Evolutionary conservation across 2,888 invertebrate species (phyloP).

Genomic region (Trachelus iudaicus): DNA sequence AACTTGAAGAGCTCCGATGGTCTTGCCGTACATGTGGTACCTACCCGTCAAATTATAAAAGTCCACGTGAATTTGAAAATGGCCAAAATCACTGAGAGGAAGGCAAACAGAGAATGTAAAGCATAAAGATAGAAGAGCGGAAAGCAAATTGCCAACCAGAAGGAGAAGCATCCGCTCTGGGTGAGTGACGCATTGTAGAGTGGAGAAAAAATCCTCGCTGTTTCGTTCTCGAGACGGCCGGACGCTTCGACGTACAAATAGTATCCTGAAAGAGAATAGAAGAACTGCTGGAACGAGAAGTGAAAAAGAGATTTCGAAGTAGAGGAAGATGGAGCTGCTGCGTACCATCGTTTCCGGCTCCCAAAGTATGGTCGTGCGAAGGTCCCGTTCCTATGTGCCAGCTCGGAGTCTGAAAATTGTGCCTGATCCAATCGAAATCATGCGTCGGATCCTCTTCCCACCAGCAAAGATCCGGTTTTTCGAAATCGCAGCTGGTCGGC

Average conservation of each 20-base stretch:
- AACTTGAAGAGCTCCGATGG: slow-evolving; percentile 70
- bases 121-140: too few relatives aligned
- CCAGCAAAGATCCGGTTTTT: slow-evolving; percentile 76
- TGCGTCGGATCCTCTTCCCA: slow-evolving; percentile 79
- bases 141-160: slow-evolving; percentile 48
- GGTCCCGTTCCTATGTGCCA: slow-evolving; percentile 79
- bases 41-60: slow-evolving; percentile 67
- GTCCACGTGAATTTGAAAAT: not conserved
- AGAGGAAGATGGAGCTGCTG: not conserved
- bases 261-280: slow-evolving; percentile 70
- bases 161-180: slow-evolving; percentile 67
- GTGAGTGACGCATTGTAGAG: slow-evolving; percentile 69
- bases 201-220: slow-evolving; percentile 80
- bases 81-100: too few relatives aligned
- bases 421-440: slow-evolving; percentile 80
- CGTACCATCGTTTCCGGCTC: slow-evolving; percentile 67
- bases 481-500: slow-evolving; percentile 74
- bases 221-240: slow-evolving; percentile 71
- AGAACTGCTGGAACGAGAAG: not conserved
- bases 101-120: too few relatives aligned
- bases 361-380: slow-evolving; percentile 79
- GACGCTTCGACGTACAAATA: slow-evolving; percentile 88
- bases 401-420: slow-evolving; percentile 74
- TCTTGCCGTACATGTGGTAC: slow-evolving; percentile 83
- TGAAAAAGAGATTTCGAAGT: not conserved